Conservation (phyloP, 2,113 vertebrate genomes). For the Hydrochoerus hydrochaeris region DNA sequence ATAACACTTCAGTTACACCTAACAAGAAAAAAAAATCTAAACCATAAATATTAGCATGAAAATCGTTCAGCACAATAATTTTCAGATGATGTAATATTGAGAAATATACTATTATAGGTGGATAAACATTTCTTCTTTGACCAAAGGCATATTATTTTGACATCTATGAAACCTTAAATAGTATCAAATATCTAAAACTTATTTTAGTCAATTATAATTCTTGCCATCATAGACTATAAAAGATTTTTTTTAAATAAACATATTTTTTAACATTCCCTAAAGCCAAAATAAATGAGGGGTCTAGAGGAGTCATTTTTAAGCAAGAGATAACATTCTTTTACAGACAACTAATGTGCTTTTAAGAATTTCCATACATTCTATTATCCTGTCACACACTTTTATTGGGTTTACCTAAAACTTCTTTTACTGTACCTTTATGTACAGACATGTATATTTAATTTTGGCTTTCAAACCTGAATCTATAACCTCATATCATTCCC, state of each 20-base stretch:
- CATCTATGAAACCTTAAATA: conserved; percentile 63
- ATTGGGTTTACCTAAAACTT: conserved; percentile 71
- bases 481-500: neutral
- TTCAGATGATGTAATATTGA: conserved; percentile 63
- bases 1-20: neutral
- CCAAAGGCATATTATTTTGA: conserved; percentile 55
- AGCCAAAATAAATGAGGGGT: conserved; percentile 72
- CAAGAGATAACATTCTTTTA: conserved; percentile 34
- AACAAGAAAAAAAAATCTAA: neutral
- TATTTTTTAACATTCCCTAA: conserved; percentile 41
- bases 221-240: conserved; percentile 7
- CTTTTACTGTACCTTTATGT: conserved; percentile 21
- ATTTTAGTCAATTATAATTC: conserved; percentile 57
- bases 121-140: conserved; percentile 40
- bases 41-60: conserved; percentile 9
- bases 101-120: conserved; percentile 45
- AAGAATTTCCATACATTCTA: conserved; percentile 60
- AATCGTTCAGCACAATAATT: conserved; percentile 30
- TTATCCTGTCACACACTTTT: conserved; percentile 59
- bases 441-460: conserved; percentile 21
- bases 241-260: conserved; percentile 47
- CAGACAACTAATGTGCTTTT: conserved; percentile 47
- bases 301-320: conserved; percentile 49
- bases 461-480: neutral
- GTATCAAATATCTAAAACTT: conserved; percentile 59